Evolutionary conservation across 2,113 vertebrate genomes (phyloP).

Genomic region (Colius striatus): DNA sequence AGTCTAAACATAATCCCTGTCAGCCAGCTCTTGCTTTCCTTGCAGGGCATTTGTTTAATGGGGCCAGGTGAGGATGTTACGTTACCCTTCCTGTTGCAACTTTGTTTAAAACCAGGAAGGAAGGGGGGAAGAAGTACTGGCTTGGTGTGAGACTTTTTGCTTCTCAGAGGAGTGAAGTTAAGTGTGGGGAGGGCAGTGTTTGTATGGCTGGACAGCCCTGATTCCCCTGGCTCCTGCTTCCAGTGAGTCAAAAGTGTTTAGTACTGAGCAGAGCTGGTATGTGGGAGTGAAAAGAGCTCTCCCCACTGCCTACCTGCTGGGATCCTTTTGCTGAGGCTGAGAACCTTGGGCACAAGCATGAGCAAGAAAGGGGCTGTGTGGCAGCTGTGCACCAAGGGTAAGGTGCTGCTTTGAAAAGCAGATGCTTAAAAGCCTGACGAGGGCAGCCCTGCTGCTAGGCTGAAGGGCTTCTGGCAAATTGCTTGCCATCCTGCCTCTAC

Average conservation of each 20-base stretch:
- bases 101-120: not conserved
- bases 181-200: not conserved
- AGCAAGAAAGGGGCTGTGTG: not conserved
- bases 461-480: not conserved
- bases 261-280: not conserved
- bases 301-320: not conserved
- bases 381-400: not conserved
- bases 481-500: not conserved
- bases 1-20: not conserved
- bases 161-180: not conserved
- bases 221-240: not conserved
- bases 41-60: not conserved
- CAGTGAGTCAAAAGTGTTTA: not conserved
- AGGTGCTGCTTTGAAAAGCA: not conserved
- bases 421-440: not conserved
- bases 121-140: no score
- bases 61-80: not conserved
- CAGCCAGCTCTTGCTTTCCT: not conserved
- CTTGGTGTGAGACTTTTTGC: not conserved
- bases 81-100: not conserved
- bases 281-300: not conserved
- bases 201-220: accelerated
- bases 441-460: not conserved
- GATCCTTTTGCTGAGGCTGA: not conserved
- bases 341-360: not conserved